These are phyloP conservation scores for Catocala fraxini DNA, from an alignment of 2,888 invertebrate species.

Conservation along the genomic window DNA sequence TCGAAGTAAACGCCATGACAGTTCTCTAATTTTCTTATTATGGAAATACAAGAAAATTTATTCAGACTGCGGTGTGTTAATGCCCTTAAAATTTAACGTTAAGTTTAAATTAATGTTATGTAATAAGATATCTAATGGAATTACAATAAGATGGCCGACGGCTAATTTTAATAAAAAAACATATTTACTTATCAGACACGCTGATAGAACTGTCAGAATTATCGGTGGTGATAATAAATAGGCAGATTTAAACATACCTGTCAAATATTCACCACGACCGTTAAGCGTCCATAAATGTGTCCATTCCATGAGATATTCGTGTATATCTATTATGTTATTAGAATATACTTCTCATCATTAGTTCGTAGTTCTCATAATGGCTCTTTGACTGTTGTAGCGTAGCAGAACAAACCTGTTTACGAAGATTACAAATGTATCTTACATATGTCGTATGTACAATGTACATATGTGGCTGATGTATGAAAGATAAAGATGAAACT, in stretches of 20 bases:
- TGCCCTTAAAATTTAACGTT: conserved; percentile 17
- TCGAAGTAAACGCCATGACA: conserved; percentile 14
- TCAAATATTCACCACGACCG: conserved; percentile 28
- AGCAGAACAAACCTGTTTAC: neutral
- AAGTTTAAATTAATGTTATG: conserved; percentile 33
- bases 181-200: conserved; percentile 23
- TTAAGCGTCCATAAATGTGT: conserved; percentile 17
- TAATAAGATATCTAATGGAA: conserved; percentile 37
- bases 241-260: conserved; percentile 24
- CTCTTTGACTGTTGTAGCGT: neutral
- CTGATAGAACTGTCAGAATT: conserved; percentile 33
- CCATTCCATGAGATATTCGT: conserved; percentile 15
- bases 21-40: conserved; percentile 44
- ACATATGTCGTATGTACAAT: too few species aligned
- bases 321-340: conserved; percentile 10
- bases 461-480: neutral
- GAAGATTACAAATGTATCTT: neutral
- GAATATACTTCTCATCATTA: conserved; percentile 3
- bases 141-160: conserved; percentile 28
- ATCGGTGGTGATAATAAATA: conserved; percentile 27
- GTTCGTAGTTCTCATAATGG: neutral
- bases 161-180: conserved; percentile 18
- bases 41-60: conserved; percentile 38
- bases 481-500: too few species aligned
- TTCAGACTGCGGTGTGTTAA: conserved; percentile 22